These are phyloP conservation scores for Crypturellus undulatus DNA, from an alignment of 2,113 vertebrate species.

Conservation along the genomic window DNA sequence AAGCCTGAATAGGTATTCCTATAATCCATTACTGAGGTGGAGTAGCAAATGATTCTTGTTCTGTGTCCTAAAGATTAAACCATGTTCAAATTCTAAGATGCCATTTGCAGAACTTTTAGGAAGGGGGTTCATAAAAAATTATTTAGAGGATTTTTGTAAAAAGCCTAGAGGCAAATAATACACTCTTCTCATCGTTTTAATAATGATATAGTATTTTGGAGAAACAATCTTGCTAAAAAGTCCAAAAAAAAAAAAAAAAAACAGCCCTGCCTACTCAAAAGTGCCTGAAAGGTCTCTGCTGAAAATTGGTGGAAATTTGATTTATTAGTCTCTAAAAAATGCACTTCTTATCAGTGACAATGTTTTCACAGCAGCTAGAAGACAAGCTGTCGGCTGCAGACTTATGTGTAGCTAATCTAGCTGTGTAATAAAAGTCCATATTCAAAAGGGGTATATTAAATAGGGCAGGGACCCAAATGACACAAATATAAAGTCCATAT, in stretches of 20 bases:
- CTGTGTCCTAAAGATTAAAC: conserved; percentile 12
- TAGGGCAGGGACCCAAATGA: neutral
- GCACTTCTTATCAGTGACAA: neutral
- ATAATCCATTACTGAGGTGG: neutral
- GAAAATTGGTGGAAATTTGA: neutral
- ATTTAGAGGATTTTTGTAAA: neutral
- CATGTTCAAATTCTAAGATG: neutral
- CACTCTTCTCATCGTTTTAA: neutral
- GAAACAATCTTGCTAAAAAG: neutral
- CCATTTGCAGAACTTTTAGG: neutral
- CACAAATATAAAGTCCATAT: neutral
- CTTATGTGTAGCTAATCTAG: neutral
- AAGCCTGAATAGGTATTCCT: neutral
- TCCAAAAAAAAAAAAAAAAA: neutral
- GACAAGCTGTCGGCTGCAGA: neutral
- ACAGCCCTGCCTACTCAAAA: neutral
- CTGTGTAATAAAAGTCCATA: neutral
- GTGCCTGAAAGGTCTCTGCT: neutral
- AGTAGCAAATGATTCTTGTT: neutral
- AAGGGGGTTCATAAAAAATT: neutral
- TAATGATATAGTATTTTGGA: neutral
- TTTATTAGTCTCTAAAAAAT: neutral
- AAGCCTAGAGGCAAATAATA: neutral
- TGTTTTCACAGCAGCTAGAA: neutral
- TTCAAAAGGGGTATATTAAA: neutral